phyloP scores from a whole-genome alignment of 2,113 vertebrate genomes.

The Aegypius monachus region DNA sequence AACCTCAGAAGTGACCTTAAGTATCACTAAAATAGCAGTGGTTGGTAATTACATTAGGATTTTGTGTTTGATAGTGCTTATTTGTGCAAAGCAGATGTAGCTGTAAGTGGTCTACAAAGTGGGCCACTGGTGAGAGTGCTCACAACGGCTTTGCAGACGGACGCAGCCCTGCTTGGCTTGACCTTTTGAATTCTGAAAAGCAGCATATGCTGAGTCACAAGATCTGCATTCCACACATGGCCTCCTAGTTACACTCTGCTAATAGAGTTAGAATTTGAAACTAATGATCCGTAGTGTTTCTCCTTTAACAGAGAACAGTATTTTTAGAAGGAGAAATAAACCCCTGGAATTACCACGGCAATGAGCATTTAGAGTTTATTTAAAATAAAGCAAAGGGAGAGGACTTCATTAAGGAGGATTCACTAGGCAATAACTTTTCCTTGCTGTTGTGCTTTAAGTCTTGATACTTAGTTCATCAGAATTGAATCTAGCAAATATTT shows the following conservation, averaged over 20 bases:
- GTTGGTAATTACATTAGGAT: background rate
- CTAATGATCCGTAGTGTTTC: background rate
- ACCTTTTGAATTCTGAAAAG: constrained; percentile 39
- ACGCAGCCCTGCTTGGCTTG: background rate
- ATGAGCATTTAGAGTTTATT: background rate
- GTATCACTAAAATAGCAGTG: background rate
- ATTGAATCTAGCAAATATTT: background rate
- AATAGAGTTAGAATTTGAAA: constrained; percentile 18
- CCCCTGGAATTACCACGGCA: background rate
- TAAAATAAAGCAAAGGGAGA: background rate
- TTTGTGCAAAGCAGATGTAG: background rate
- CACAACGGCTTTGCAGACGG: background rate
- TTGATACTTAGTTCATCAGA: background rate
- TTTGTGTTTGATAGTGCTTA: background rate
- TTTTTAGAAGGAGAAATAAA: background rate
- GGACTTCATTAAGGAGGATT: background rate
- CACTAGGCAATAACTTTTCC: background rate
- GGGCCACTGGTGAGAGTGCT: background rate
- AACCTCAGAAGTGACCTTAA: background rate
- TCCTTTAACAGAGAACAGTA: background rate
- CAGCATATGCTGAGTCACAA: constrained; percentile 57
- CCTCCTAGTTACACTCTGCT: constrained; percentile 41
- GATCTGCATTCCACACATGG: constrained; percentile 36
- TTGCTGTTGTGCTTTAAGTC: background rate
- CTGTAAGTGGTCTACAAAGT: background rate